Conservation (phyloP, 2,113 vertebrate species). For the Tragelaphus buxtoni region DNA sequence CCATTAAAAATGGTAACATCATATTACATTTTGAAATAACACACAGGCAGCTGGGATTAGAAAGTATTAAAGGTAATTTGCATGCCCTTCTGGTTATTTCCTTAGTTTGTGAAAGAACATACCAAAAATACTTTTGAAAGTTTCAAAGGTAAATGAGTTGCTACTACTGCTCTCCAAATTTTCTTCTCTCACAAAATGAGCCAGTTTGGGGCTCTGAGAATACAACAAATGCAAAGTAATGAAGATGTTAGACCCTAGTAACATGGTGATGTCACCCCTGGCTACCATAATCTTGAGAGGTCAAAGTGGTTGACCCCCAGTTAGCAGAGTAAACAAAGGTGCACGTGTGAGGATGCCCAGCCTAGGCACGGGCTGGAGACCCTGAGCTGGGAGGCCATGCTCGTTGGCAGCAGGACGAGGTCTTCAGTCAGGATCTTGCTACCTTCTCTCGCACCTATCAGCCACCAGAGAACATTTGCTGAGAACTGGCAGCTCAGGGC, state of each 20-base stretch:
- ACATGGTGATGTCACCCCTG: background rate
- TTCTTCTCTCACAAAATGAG: background rate
- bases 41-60: background rate
- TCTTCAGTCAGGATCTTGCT: background rate
- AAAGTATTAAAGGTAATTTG: constrained; percentile 22
- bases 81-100: constrained; percentile 39
- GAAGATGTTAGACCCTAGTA: background rate
- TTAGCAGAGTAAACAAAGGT: background rate
- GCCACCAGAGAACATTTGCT: background rate
- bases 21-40: constrained; percentile 18
- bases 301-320: background rate
- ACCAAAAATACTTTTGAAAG: background rate
- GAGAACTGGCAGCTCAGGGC: background rate
- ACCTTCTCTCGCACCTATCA: background rate
- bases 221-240: background rate
- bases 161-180: background rate
- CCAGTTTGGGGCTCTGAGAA: background rate
- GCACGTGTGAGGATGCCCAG: fast-evolving
- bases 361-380: background rate
- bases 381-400: background rate
- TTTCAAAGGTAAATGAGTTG: constrained; percentile 6
- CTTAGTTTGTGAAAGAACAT: constrained; percentile 24
- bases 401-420: fast-evolving
- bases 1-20: background rate
- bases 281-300: background rate